Percentiles rank a stretch among this genome's conserved stretches.
These are phyloP conservation scores for Caenorhabditis sinica DNA, from an alignment of 2,888 invertebrate genomes.

Conservation along the genomic window DNA sequence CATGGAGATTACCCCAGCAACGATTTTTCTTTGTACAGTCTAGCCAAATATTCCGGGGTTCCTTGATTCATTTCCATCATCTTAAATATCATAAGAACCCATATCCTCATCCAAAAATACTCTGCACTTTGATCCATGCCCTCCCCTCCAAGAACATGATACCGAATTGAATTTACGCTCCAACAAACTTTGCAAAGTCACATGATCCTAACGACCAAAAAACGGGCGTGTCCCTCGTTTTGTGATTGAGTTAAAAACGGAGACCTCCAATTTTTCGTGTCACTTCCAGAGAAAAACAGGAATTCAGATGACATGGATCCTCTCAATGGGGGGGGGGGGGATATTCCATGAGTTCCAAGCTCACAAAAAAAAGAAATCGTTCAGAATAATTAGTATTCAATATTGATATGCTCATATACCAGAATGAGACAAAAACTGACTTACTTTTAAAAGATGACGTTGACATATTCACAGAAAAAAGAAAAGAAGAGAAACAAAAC, in stretches of 20 bases:
- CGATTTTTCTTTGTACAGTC: too few species aligned
- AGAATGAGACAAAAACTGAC: not conserved
- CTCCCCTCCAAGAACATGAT: slow-evolving; percentile 4
- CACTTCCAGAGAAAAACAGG: slow-evolving; percentile 7
- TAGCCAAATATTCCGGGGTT: too few species aligned
- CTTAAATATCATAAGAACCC: not conserved
- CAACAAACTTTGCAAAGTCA: slow-evolving; percentile 30
- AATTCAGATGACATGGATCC: not conserved
- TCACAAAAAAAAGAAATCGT: not conserved
- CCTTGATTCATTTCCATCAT: not conserved
- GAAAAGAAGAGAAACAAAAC: slow-evolving; percentile 12
- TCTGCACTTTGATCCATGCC: slow-evolving; percentile 17
- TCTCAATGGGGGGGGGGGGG: not conserved
- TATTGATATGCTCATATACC: too few species aligned
- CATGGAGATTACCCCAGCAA: too few species aligned
- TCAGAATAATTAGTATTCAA: not conserved
- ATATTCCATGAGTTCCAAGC: too few species aligned
- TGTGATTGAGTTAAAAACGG: not conserved
- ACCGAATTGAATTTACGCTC: slow-evolving; percentile 40
- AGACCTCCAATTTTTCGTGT: slow-evolving; percentile 5
- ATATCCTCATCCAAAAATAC: too few species aligned
- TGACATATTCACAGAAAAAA: slow-evolving; percentile 13
- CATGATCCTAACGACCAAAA: slow-evolving; percentile 28
- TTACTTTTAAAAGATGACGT: slow-evolving; percentile 37
- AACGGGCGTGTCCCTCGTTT: slow-evolving; percentile 2